Evolutionary conservation across 1,140 invertebrate genomes (phyloP).

Genomic region (Ips nitidus): DNA sequence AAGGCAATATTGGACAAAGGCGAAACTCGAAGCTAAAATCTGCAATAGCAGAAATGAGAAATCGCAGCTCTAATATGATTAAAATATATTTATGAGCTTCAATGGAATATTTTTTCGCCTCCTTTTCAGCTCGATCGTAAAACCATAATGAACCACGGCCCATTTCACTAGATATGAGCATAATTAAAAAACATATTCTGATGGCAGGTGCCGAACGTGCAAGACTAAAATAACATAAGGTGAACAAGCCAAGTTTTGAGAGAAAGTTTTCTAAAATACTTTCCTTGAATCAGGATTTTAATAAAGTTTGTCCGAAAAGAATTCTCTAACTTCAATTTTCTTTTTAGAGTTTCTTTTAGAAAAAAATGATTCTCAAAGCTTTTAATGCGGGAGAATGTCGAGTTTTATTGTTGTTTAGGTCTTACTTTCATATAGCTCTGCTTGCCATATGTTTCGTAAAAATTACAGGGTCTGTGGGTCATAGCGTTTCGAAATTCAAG

Average conservation of each 20-base stretch:
- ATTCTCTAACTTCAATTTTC: too few species aligned
- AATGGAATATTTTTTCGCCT: too few species aligned
- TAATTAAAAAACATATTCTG: constrained; percentile 3
- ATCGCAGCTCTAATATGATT: constrained; percentile 19
- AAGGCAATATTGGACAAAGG: too few species aligned
- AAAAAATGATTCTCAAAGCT: too few species aligned
- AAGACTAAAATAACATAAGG: constrained; percentile 12
- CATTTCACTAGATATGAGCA: not conserved
- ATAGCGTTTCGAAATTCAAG: too few species aligned
- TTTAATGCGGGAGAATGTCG: too few species aligned
- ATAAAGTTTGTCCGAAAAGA: not conserved
- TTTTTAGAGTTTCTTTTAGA: too few species aligned
- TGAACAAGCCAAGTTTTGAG: not conserved
- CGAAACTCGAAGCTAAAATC: too few species aligned
- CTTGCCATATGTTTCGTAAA: too few species aligned
- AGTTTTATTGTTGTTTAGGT: too few species aligned
- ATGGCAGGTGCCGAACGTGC: constrained; percentile 9
- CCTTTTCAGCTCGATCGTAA: not conserved
- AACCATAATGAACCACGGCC: not conserved
- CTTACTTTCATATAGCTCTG: too few species aligned
- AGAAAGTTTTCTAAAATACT: constrained; percentile 17
- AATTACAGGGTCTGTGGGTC: too few species aligned
- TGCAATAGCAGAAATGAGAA: not conserved
- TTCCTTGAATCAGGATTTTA: constrained; percentile 5
- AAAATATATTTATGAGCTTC: constrained; percentile 9